Evolutionary conservation across 2,113 vertebrate species (phyloP).

Genomic region (Rhadina sibilatrix): DNA sequence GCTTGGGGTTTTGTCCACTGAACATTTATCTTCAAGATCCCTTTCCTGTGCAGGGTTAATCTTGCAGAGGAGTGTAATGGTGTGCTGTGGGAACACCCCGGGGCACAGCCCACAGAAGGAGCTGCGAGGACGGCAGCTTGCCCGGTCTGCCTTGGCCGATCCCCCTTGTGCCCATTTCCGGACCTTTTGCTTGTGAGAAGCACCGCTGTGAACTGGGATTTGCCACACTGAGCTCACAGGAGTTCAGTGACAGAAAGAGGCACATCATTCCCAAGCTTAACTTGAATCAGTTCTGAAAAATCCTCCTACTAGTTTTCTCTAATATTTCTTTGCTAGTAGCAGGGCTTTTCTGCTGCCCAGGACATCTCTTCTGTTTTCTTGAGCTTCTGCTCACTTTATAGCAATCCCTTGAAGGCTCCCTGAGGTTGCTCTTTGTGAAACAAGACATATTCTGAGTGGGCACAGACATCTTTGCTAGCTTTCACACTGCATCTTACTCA

Average conservation of each 20-base stretch:
- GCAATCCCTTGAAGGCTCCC: slow-evolving; percentile 17
- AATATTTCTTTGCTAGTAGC: not conserved
- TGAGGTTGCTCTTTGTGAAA: slow-evolving; percentile 37
- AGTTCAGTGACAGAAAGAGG: not conserved
- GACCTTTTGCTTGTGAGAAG: not conserved
- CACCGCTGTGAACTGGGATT: not conserved
- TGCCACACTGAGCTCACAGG: not conserved
- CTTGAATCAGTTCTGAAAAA: not conserved
- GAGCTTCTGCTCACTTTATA: slow-evolving; percentile 8
- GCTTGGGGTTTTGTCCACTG: not conserved
- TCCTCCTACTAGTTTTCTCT: not conserved
- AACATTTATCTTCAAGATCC: not conserved
- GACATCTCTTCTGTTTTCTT: not conserved
- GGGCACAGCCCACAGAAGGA: not conserved
- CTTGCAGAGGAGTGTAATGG: not conserved
- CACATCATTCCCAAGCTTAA: not conserved
- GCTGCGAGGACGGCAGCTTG: not conserved
- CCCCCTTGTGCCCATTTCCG: not conserved
- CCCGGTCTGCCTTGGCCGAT: not conserved
- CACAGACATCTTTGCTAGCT: slow-evolving; percentile 6
- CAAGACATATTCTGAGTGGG: slow-evolving; percentile 9
- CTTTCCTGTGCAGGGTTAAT: not conserved
- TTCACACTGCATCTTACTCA: not conserved
- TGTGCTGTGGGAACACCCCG: not conserved
- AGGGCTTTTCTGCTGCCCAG: slow-evolving; percentile 6